Conservation (phyloP, 2,113 vertebrate species). For the Opisthocomus hoazin region DNA sequence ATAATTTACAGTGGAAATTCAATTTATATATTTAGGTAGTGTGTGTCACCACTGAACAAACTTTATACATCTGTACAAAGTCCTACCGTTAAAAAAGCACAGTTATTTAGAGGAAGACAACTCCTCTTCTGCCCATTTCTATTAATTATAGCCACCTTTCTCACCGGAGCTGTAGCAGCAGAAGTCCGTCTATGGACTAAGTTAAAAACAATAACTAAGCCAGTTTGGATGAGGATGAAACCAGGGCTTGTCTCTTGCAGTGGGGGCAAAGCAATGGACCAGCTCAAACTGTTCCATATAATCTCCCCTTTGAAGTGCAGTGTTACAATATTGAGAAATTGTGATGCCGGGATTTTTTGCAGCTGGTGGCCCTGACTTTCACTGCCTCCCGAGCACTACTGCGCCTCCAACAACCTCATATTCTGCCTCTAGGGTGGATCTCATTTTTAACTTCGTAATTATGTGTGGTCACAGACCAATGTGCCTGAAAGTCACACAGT, state of each 20-base stretch:
- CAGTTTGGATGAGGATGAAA: background rate
- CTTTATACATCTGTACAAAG: background rate
- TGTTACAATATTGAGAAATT: background rate
- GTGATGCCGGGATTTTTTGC: background rate
- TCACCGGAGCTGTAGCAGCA: background rate
- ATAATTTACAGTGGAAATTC: background rate
- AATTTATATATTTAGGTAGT: background rate
- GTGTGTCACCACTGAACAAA: background rate
- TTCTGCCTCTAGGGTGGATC: background rate
- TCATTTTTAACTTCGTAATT: background rate
- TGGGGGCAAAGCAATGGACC: background rate
- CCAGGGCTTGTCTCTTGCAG: background rate
- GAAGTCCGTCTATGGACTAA: background rate
- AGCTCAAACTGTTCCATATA: background rate
- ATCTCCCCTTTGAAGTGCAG: background rate
- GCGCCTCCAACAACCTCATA: background rate
- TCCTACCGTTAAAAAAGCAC: background rate
- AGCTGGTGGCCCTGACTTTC: background rate
- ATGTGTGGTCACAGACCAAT: background rate
- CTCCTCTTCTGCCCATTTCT: background rate
- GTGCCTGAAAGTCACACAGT: background rate
- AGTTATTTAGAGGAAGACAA: background rate
- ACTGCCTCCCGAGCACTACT: background rate
- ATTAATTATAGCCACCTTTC: background rate
- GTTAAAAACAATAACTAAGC: background rate